Conservation (phyloP, 2,113 vertebrate genomes). For the Mohoua ochrocephala region DNA sequence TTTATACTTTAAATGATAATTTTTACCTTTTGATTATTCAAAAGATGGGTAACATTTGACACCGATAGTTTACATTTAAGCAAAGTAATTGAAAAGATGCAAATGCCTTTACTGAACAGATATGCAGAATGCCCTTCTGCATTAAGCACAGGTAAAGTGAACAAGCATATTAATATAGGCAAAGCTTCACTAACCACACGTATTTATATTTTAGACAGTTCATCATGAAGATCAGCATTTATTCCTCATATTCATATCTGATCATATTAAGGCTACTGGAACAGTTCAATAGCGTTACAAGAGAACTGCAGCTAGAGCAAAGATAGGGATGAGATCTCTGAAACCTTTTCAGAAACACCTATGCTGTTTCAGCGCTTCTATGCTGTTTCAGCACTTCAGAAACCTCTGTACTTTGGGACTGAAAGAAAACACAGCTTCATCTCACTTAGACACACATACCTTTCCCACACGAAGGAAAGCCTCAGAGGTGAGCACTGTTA, state of each 20-base stretch:
- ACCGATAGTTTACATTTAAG: slow-evolving; percentile 41
- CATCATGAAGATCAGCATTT: background rate
- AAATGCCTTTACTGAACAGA: slow-evolving; percentile 10
- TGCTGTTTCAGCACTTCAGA: background rate
- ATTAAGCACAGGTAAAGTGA: background rate
- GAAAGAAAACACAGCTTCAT: background rate
- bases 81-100: slow-evolving; percentile 49
- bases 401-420: background rate
- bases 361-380: background rate
- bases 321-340: background rate
- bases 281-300: background rate
- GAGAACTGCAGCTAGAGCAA: background rate
- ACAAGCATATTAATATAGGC: slow-evolving; percentile 14
- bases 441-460: background rate
- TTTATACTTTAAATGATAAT: slow-evolving; percentile 50
- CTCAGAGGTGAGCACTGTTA: background rate
- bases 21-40: slow-evolving; percentile 42
- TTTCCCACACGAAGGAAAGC: background rate
- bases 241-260: background rate
- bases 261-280: background rate
- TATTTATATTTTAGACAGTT: background rate
- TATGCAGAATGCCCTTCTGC: slow-evolving; percentile 7
- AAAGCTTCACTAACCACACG: slow-evolving; percentile 11
- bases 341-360: background rate
- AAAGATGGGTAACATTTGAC: slow-evolving; percentile 29